These are phyloP conservation scores for Argynnis bischoffii DNA, from an alignment of 2,888 invertebrate species.

Conservation along the genomic window DNA sequence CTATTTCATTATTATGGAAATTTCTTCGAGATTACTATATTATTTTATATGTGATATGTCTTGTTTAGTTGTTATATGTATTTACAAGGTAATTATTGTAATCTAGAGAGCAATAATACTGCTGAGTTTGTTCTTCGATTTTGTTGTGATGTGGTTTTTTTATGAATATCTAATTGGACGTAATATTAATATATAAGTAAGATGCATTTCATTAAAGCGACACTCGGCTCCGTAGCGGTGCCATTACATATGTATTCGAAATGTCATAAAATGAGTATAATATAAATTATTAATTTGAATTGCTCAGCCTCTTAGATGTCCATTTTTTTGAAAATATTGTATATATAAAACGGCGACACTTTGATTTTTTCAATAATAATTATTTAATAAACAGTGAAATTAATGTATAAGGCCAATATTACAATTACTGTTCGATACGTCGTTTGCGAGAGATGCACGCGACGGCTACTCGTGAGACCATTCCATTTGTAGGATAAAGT, in stretches of 20 bases:
- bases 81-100: conserved; percentile 51
- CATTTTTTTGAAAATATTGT: conserved; percentile 15
- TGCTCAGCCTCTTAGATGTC: conserved; percentile 24
- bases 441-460: conserved; percentile 28
- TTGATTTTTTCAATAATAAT: conserved; percentile 25
- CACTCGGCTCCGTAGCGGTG: conserved; percentile 64
- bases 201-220: conserved; percentile 39
- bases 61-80: conserved; percentile 45
- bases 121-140: conserved; percentile 52
- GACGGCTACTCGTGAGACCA: conserved; percentile 78
- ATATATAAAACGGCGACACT: conserved; percentile 25
- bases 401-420: conserved; percentile 24
- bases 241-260: conserved; percentile 53
- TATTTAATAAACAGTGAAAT: conserved; percentile 23
- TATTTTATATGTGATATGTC: conserved; percentile 45
- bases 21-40: conserved; percentile 66
- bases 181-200: conserved; percentile 36
- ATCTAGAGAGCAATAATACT: conserved; percentile 61
- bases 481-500: conserved; percentile 76
- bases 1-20: conserved; percentile 58
- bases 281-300: conserved; percentile 17
- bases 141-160: conserved; percentile 56
- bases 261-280: conserved; percentile 22
- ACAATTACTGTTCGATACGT: conserved; percentile 28
- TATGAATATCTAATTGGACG: conserved; percentile 29